These are phyloP conservation scores for Naja naja DNA, from an alignment of 2,113 vertebrate species.

Conservation along the genomic window DNA sequence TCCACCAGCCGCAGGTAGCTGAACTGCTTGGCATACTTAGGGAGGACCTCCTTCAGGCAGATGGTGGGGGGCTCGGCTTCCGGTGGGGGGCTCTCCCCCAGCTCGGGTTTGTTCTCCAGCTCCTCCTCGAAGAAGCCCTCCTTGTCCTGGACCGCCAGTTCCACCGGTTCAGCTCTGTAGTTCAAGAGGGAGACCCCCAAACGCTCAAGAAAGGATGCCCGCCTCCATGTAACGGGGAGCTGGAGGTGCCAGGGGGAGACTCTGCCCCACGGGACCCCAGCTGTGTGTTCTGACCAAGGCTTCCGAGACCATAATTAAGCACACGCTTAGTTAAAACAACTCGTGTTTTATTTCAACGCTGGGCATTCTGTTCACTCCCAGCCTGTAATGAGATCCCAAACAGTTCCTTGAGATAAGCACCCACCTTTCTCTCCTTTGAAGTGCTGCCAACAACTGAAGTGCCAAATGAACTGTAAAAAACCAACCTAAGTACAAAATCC, in stretches of 20 bases:
- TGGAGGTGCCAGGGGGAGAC: neutral
- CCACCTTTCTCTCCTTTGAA: too few species aligned
- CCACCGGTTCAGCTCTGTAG: slow-evolving; percentile 60
- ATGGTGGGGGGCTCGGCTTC: slow-evolving; percentile 76
- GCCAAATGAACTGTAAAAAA: too few species aligned
- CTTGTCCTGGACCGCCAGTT: neutral
- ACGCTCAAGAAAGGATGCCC: neutral
- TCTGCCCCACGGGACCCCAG: neutral
- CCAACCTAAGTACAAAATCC: too few species aligned
- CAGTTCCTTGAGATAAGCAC: too few species aligned
- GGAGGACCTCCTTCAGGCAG: slow-evolving; percentile 95
- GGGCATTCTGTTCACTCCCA: too few species aligned
- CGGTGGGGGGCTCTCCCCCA: fast-evolving
- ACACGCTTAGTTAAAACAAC: too few species aligned
- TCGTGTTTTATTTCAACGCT: too few species aligned
- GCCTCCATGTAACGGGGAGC: neutral
- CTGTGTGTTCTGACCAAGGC: neutral
- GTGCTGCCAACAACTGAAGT: too few species aligned
- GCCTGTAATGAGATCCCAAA: too few species aligned
- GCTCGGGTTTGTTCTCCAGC: neutral
- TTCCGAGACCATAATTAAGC: too few species aligned
- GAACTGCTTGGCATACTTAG: slow-evolving; percentile 92
- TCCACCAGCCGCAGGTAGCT: slow-evolving; percentile 85
- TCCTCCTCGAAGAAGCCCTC: slow-evolving; percentile 57
- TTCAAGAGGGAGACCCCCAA: neutral